Conservation (phyloP, 2,888 invertebrate species). For the Agrotis puta region DNA sequence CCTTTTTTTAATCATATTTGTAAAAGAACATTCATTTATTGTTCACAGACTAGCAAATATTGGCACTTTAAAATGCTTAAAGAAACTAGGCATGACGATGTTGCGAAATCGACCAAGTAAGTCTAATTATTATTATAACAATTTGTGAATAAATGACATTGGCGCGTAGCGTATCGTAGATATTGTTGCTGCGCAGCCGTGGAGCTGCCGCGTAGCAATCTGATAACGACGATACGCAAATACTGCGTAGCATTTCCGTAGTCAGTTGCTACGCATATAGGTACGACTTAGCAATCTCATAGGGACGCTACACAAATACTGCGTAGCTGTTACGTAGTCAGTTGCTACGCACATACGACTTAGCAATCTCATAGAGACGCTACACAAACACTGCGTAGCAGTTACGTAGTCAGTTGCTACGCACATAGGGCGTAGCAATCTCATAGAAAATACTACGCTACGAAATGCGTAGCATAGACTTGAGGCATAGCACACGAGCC, state of each 20-base stretch:
- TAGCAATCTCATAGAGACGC: too few relatives aligned
- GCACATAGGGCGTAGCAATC: too few relatives aligned
- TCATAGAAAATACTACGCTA: too few relatives aligned
- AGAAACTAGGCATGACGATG: constrained; percentile 84
- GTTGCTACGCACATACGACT: not conserved
- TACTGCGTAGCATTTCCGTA: too few relatives aligned
- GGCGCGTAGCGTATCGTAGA: too few relatives aligned
- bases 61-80: constrained; percentile 81
- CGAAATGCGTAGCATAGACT: too few relatives aligned
- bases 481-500: too few relatives aligned
- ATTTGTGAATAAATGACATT: not conserved
- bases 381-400: too few relatives aligned
- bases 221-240: not conserved
- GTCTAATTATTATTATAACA: constrained; percentile 56
- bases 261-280: not conserved
- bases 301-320: not conserved
- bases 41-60: constrained; percentile 85
- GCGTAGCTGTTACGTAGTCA: not conserved
- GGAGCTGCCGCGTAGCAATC: not conserved
- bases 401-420: not conserved
- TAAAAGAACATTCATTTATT: constrained; percentile 1
- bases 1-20: too few relatives aligned
- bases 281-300: not conserved
- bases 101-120: constrained; percentile 87
- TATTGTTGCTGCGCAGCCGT: not conserved